Evolutionary conservation across 2,888 invertebrate genomes (phyloP).

Genomic region (Netelia melanura): DNA sequence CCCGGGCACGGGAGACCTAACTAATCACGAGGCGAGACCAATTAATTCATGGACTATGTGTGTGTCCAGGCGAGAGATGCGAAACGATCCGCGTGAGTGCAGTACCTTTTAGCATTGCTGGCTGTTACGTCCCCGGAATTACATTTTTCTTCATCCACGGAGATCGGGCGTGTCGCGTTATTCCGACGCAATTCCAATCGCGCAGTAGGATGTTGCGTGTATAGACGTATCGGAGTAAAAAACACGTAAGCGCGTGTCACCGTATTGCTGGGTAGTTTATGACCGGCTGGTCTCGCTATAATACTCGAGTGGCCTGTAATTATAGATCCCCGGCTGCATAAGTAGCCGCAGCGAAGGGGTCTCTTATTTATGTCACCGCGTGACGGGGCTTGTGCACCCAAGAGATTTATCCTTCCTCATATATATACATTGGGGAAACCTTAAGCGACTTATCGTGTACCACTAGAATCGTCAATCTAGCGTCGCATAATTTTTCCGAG

Average conservation of each 20-base stretch:
- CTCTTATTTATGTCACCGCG: conserved; percentile 66
- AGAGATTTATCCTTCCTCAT: conserved; percentile 58
- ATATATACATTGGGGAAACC: conserved; percentile 36
- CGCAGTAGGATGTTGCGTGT: neutral
- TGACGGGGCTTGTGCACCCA: conserved; percentile 48
- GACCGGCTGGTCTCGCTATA: conserved; percentile 54
- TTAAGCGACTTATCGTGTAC: conserved; percentile 28
- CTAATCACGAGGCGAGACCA: conserved; percentile 79
- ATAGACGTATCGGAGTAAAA: conserved; percentile 33
- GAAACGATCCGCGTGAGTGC: neutral
- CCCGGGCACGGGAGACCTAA: conserved; percentile 73
- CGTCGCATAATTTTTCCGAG: conserved; percentile 12
- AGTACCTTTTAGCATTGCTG: conserved; percentile 2
- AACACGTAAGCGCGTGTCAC: conserved; percentile 56
- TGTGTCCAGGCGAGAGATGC: conserved; percentile 39
- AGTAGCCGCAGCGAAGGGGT: conserved; percentile 52
- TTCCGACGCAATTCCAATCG: conserved; percentile 39
- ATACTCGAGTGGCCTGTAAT: conserved; percentile 61
- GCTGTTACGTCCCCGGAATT: conserved; percentile 15
- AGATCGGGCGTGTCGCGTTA: neutral
- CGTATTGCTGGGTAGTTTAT: conserved; percentile 53
- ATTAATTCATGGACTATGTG: conserved; percentile 75
- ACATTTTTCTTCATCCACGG: neutral
- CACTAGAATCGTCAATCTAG: conserved; percentile 33
- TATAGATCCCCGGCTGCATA: conserved; percentile 54